Base-by-base conservation (phyloP, 2,113 vertebrate species). In the Myotis brandtii region DNA sequence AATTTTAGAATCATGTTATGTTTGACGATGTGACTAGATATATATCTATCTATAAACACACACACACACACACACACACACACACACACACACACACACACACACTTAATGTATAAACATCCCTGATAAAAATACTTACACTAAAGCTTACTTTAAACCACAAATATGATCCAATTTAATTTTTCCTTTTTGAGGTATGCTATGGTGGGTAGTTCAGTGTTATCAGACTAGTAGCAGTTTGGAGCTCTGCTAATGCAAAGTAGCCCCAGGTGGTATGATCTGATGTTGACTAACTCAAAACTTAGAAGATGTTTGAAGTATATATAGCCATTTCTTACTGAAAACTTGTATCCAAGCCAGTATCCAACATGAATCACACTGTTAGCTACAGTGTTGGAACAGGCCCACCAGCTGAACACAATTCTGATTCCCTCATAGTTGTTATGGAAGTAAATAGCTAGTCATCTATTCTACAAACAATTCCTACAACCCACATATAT, bases 381-480 rank as follows among this genome's bases (percentile, higher is more conserved):
- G n/a, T 93, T 90, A 76, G 66, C 90, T 92, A 62, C 52, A 77
- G 23, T 77, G 82, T 64, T 95, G 73, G 52, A 96, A 79, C 2
- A 89, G 81, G 21, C 12, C 46, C 54, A 94, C 83, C 76, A 89
- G 79, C 30, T 83, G 11, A 96, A 76, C 11, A 76, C 13, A 64
- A 91, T 75, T 80, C 21, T 27, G 54, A 73, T 83, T 90, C 83
- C n/a, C 66, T 96, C 73, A 85, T 43, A 72, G 72, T 85, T 94
- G 37, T 92, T 95, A 95, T 83, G 93, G 91, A 97, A 93, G 75
- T 75, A 95, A 94, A 79, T 16, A 92, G n/a, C 34, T 88, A 88
- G 70, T 94, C 69, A 69, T 70, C 48, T 81, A 88, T 66, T 91
- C 34, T 93, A 79, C 37, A 86, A 56, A 93, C 14, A 94, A 54